phyloP scores from a whole-genome alignment of 92 coral and sea anemone genomes.

The Siderastrea siderea region DNA sequence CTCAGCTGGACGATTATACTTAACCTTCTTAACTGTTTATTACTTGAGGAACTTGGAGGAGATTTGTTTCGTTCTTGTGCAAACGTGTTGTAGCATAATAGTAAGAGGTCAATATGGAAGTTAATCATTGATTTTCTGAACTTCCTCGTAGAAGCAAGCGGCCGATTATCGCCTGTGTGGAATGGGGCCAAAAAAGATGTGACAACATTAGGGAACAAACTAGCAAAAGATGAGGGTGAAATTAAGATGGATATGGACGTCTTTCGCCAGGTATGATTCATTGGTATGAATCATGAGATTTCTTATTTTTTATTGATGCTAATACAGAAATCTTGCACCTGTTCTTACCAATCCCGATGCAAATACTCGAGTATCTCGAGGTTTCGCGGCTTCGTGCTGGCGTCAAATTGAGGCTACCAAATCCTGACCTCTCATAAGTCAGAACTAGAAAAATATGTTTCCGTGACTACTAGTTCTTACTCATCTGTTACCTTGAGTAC shows the following conservation, averaged over 20 bases:
- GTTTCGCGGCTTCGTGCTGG: too few relatives aligned
- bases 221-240: constrained; percentile 4
- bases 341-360: too few relatives aligned
- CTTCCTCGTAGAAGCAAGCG: neutral
- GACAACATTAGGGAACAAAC: neutral
- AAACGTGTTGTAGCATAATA: neutral
- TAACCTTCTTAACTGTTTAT: neutral
- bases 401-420: too few relatives aligned
- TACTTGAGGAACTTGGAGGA: neutral
- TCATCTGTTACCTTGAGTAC: too few relatives aligned
- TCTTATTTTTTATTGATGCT: too few relatives aligned
- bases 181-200: neutral
- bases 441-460: too few relatives aligned
- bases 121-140: neutral
- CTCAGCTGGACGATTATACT: neutral
- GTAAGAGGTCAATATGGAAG: neutral
- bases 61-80: neutral
- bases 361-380: too few relatives aligned
- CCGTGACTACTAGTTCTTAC: too few relatives aligned
- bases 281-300: neutral
- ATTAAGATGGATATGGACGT: constrained; percentile 27
- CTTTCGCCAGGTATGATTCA: constrained; percentile 24
- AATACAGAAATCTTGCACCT: too few relatives aligned
- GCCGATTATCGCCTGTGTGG: neutral
- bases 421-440: too few relatives aligned